Evolutionary conservation across 2,113 vertebrate species (phyloP), one percentile per base, ranked within the genome.

Genomic region (Solea solea): DNA sequence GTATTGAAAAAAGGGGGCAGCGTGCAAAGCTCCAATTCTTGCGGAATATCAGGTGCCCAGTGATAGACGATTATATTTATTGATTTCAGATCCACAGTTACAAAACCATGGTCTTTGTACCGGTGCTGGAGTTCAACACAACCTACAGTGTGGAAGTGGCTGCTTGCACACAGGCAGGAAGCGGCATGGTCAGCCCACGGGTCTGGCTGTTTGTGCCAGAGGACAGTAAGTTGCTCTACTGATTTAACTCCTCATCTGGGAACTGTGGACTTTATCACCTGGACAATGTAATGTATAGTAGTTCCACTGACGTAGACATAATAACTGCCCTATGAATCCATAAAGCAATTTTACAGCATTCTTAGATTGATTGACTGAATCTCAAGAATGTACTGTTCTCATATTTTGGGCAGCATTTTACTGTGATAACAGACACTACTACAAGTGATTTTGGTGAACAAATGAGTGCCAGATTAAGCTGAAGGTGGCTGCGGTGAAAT

Each of bases 131-230:
- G 80, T 95, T 95, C 70, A 98, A 98, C 0, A 89, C 91, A 61
- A 95, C 94, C 0, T 98, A 95, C 86, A 93, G 85, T 0, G 72
- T 98, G 75, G 94, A 93, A 27, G 95, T 99, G 34, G 95, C 95
- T 0, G 96, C 96, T 0, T 50, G 95, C 89, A 97, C 96, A 1
- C 93, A 80, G 39, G 95, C 95, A 1, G 98, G 97, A 2, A 87
- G 91, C 12, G 97, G 98, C 39, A 95, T 94, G 55, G 92, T 93
- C 92, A 97, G 96, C 79, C 76, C 88, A 7, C 93, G 91, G 0
- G 86, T 94, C 78, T 83, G 81, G 39, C 40, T 96, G 53, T 94
- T 94, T 76, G 91, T 98, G 81, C 94, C 94, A 5, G 84, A 75
- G 2, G 59, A 84, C 0, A 95, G 97, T 98, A 83, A 95, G 94